These are phyloP conservation scores for Onychomys leucogaster DNA, from an alignment of 2,797 vertebrate species.

Conservation along the genomic window DNA sequence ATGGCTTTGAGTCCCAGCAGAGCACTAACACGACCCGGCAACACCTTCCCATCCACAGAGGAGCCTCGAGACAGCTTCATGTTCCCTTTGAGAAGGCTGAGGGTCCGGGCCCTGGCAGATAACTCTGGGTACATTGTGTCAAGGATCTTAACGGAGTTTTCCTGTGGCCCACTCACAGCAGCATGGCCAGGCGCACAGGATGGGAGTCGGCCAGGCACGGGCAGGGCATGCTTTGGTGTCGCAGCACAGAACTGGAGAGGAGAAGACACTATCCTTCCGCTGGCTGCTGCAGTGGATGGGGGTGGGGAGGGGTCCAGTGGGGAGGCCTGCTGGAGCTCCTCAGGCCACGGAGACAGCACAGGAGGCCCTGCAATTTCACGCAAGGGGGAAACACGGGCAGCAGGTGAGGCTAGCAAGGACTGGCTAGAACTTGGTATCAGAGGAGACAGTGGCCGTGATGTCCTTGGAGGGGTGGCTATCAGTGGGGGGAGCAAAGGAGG, in stretches of 20 bases:
- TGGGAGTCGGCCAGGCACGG: constrained; percentile 95
- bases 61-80: constrained; percentile 89
- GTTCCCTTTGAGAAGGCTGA: constrained; percentile 95
- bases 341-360: constrained; percentile 78
- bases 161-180: constrained; percentile 88
- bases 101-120: constrained; percentile 95
- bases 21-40: constrained; percentile 85
- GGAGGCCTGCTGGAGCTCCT: constrained; percentile 80
- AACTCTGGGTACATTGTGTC: constrained; percentile 98
- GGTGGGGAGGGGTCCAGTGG: constrained; percentile 85
- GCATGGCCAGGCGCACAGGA: constrained; percentile 85
- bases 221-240: constrained; percentile 97
- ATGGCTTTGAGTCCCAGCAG: constrained; percentile 93
- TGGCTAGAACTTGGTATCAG: constrained; percentile 85
- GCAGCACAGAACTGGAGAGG: constrained; percentile 97
- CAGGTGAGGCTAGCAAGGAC: constrained; percentile 89
- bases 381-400: constrained; percentile 85
- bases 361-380: constrained; percentile 80
- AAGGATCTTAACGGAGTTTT: constrained; percentile 96
- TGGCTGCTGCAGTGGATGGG: constrained; percentile 81
- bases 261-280: constrained; percentile 90
- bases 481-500: constrained; percentile 93
- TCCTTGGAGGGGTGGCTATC: constrained; percentile 91
- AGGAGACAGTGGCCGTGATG: constrained; percentile 84
- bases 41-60: constrained; percentile 83